Base-by-base conservation (phyloP, 1,140 invertebrate genomes). In the Drosophila ogumai region DNA sequence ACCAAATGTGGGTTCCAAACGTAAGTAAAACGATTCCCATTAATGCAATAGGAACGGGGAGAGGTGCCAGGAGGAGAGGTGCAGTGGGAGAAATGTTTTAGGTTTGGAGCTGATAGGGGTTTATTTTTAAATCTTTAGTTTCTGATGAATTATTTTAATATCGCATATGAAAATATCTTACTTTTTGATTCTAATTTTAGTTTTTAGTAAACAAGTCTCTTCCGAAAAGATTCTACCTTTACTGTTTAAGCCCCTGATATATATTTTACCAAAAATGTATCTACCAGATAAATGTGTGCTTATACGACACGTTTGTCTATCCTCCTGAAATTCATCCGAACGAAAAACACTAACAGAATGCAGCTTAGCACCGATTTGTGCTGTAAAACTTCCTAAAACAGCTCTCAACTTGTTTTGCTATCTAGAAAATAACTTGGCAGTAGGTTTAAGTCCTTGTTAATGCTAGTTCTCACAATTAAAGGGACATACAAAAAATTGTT, bases 21-120 rank as follows among this genome's bases (percentile, higher is more conserved):
- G 68, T 40, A 75, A 81, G 61, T 71, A 88, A 80, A 87, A 82
- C 72, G 77, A 80, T 85, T 85, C 81, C 85, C 72, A 90, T 90
- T 81, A 85, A 79, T 59, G 77, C 49, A 60, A 87, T 71, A 88
- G 72, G 31, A 54, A 19, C 47, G n/a, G 69, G 49, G 15, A 40
- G 25, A 28, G 25, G 25, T 28, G 57, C 13, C 3, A 50, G 9
- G 1, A 50, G 9, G 1, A 17, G 31, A 25, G 25, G 8, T 46
- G 36, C 44, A 46, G 34, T 63, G 12, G 2, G 6, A 25, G 17
- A 57, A 43, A 15, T 25, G 6, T 8, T 15, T 8, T 22, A n/a
- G n/a, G n/a, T n/a, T n/a, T n/a, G n/a, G n/a, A n/a, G n/a, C 10
- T 10, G 2, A 19, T 6, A 19, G 9, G 5, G 41, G 5, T 10